Base-by-base conservation (phyloP, 2,797 vertebrate genomes). In the Carcharodon carcharias region DNA sequence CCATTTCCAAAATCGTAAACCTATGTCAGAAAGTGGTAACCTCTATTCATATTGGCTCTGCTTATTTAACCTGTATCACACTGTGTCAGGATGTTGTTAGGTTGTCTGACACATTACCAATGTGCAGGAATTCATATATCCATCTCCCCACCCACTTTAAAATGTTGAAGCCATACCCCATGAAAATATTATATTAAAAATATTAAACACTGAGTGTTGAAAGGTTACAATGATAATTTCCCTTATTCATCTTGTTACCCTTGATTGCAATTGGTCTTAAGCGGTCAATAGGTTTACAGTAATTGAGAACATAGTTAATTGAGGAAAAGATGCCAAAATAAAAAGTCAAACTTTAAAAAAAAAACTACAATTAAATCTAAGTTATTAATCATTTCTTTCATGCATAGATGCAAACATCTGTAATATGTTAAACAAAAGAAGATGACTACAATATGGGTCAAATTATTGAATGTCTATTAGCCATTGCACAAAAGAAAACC, bases 391-490 rank as follows among this genome's bases (percentile, higher is more conserved):
- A 67, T 7, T 93, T 65, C 63, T 65, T 65, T 93, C 91, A 93
- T 12, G 91, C 91, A 14, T 93, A 67, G 91, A 67, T 67, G n/a
- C 63, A 67, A 93, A 93, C 91, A 93, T 93, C 91, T 93, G 91
- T 93, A 93, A 65, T 67, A 45, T 67, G 40, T 93, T 93, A 67
- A 93, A 67, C 63, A 67, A 93, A 65, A 67, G 31, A 93, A 45
- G 61, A 93, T 93, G 91, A 93, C 61, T 93, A 67, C 91, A 93
- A 45, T 67, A 12, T 93, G 91, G n/a, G 91, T 93, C 63, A 93
- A 67, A 67, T 93, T 67, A 93, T 93, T 93, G 61, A 93, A 92
- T 93, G 91, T 93, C 61, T 40, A 93, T 93, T 93, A 93, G 91
- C 61, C 21, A 1, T 11, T 40, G 26, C 91, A 45, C 61, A 93